Evolutionary conservation across 2,888 invertebrate genomes (phyloP), one percentile per base, ranked within the genome.

Genomic region (Neoitamus cyanurus): DNA sequence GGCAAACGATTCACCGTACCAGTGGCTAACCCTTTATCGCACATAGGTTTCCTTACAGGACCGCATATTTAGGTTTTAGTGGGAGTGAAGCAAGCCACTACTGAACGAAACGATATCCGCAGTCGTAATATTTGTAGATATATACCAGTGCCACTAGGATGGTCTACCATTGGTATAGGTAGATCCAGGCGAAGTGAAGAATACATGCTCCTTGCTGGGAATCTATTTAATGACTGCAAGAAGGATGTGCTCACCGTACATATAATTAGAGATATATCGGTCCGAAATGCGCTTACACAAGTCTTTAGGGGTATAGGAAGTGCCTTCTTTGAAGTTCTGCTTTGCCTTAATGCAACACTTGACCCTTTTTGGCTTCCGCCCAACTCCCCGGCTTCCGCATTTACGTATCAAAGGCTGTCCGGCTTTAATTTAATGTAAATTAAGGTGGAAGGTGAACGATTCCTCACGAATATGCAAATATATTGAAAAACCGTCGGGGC

Each of bases 11-110:
- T 85, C 85, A 86, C 90, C 90, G 89, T 89, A 89, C 91, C 90
- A 90, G 91, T 90, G 91, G 91, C 91, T 91, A 91, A 91, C 91
- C 91, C 91, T 91, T 91, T 91, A 91, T 91, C 91, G 91, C 91
- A 90, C 91, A 90, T 91, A 90, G 88, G 91, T 91, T 91, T 91
- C 91, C 91, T 91, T 91, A 91, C 91, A 91, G 91, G 89, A 91
- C 91, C 91, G 90, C 91, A 91, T 91, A 91, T 91, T 91, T 91
- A 90, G 91, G 91, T 91, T 91, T 90, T 90, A 89, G 90, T 91
- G 91, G 90, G 89, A 90, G 89, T 89, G 88, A 86, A 88, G 88
- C 88, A 88, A 89, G 92, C 92, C 91, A 88, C 88, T 89, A 90
- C 90, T 89, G 90, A 89, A 88, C 87, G 88, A 90, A 90, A 90